Base-by-base conservation (phyloP, 1,140 invertebrate genomes). In the Drosophila teissieri region DNA sequence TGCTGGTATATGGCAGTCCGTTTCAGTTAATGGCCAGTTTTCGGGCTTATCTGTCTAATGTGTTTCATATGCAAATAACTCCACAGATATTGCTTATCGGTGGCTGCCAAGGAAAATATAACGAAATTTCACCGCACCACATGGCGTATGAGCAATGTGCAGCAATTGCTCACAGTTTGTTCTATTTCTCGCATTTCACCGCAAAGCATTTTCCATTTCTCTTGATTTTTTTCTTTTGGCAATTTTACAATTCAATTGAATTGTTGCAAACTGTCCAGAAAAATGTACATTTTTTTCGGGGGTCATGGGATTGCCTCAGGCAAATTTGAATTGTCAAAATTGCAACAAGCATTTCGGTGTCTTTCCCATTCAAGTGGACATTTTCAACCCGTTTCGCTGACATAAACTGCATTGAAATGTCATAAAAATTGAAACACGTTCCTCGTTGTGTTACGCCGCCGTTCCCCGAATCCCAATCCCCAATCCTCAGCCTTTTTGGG, bases 351-450 rank as follows among this genome's bases (percentile, higher is more conserved):
- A 78, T 68, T 79, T 78, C 45, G 37, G 40, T 24, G 12, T 27
- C 34, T 31, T 27, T 15, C 6, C n/a, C 40, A 10, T 52, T 24
- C 24, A 34, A 37, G 45, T 65, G 82, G 44, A 55, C 73, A 58
- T 68, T 85, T 49, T 44, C 40, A 51, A 53, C 31, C 75, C 57
- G 52, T 86, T 86, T 75, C 84, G 79, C 84, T 84, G 84, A 89
- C 76, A 88, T 89, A 74, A 88, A 89, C 84, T 89, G 84, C 84
- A 88, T 84, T 88, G 84, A 77, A 89, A 88, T 89, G 84, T 88
- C 84, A 89, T 89, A 89, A 83, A 88, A 88, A 88, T 89, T 83
- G 84, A 78, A 88, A 89, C 80, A 89, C 84, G 84, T 86, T 79
- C 70, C 62, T 54, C 51, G 64, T 64, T 64, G 37, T 56, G 78